Percentiles rank a stretch among this genome's conserved stretches.
Evolutionary conservation across 2,888 invertebrate species (phyloP).

Genomic region (Cantharis lateralis): DNA sequence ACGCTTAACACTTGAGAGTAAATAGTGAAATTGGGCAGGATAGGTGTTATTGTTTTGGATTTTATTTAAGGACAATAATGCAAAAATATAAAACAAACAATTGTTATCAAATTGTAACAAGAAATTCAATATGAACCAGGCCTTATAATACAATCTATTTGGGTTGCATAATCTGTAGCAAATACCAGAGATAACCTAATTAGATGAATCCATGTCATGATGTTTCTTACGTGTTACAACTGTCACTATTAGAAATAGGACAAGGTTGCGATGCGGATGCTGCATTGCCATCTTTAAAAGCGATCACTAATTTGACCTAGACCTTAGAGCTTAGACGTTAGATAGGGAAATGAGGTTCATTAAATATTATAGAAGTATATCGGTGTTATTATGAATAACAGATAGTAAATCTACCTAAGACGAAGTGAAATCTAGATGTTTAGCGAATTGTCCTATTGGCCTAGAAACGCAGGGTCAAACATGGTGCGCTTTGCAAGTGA

Average conservation of each 20-base stretch:
- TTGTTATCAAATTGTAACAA: not conserved
- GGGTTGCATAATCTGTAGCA: conserved; percentile 26
- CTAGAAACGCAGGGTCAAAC: conserved; percentile 45
- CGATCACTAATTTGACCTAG: conserved; percentile 27
- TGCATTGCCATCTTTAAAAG: conserved; percentile 20
- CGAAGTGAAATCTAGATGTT: conserved; percentile 45
- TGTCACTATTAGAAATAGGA: conserved; percentile 23
- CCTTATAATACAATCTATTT: conserved; percentile 23
- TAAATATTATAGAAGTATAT: conserved; percentile 35
- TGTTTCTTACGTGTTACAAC: conserved; percentile 20
- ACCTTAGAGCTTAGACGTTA: conserved; percentile 24
- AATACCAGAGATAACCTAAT: conserved; percentile 29
- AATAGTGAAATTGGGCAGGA: not conserved
- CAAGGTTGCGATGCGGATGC: conserved; percentile 32
- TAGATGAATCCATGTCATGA: conserved; percentile 24
- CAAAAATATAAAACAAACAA: not conserved
- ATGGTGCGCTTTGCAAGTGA: conserved; percentile 27
- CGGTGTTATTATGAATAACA: conserved; percentile 39
- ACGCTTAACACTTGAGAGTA: no score
- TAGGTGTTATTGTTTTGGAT: not conserved
- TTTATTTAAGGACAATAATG: not conserved
- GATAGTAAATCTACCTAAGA: conserved; percentile 42
- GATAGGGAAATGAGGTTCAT: conserved; percentile 26
- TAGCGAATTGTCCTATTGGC: conserved; percentile 47
- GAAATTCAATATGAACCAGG: conserved; percentile 19